Evolutionary conservation across 1,140 invertebrate genomes (phyloP), one percentile per base, ranked within the genome.

Genomic region (Bradysia coprophila): DNA sequence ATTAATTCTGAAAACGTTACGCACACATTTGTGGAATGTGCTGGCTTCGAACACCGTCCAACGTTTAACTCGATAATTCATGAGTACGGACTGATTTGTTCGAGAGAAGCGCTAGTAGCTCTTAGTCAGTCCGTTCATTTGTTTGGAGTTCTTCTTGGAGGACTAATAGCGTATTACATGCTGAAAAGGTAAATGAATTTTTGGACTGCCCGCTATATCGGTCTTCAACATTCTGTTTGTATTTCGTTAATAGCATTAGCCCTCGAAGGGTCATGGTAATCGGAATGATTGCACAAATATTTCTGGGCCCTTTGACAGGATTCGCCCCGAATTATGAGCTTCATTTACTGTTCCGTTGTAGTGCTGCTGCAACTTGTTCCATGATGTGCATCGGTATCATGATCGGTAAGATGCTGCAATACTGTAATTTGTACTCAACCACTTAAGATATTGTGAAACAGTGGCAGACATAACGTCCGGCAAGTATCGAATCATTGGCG

Each of bases 71-170:
- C n/a, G n/a, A n/a, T n/a, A n/a, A n/a, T n/a, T n/a, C n/a, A n/a
- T n/a, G n/a, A n/a, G n/a, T n/a, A n/a, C n/a, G n/a, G n/a, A n/a
- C n/a, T n/a, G n/a, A n/a, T n/a, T n/a, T 64, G 62, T 43, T 63
- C 61, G 2, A 54, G 56, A 23, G 56, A 55, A 38, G 63, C 62
- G 15, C 48, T 64, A 11, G 54, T 64, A 18, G 61, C 62, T 10
- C 55, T 63, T 8, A 63, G 60, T 9, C 62, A 64, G 47, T 62
- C 57, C 49, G 63, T 64, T 48, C 62, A 64, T 48, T 45, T 64
- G 9, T 61, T 63, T 32, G 62, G 62, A 21, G 62, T 64, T 6
- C 51, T 64, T 5, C 53, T 57, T 1, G 62, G 62, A 5, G 62
- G 62, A 20, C 53, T 64, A 13, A 40, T 62, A 39, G 61, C 61